Evolutionary conservation across 2,888 invertebrate genomes (phyloP).

Genomic region (Dicyrtomina minuta): DNA sequence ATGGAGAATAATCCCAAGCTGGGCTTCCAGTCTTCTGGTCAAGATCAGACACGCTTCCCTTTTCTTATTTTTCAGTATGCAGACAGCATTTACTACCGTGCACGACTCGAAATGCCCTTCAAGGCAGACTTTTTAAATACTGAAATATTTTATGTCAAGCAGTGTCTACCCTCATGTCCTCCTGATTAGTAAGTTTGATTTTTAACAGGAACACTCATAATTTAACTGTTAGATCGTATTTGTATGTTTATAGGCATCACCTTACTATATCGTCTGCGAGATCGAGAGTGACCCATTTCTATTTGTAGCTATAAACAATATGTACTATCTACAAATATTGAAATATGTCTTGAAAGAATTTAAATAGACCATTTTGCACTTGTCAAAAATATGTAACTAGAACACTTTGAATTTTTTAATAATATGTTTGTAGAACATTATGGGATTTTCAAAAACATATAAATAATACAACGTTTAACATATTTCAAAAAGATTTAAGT

Average conservation of each 20-base stretch:
- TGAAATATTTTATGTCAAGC: constrained; percentile 30
- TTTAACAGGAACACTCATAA: neutral
- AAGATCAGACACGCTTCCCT: constrained; percentile 56
- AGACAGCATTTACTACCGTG: constrained; percentile 35
- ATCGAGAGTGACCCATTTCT: too few relatives aligned
- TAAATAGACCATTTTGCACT: too few relatives aligned
- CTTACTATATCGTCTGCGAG: too few relatives aligned
- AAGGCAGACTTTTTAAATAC: constrained; percentile 18
- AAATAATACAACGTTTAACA: too few relatives aligned
- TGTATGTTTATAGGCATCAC: neutral
- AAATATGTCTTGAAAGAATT: too few relatives aligned
- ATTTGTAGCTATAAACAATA: too few relatives aligned
- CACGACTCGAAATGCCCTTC: constrained; percentile 54
- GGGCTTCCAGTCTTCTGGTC: constrained; percentile 55
- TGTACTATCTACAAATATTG: too few relatives aligned
- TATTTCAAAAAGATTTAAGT: too few relatives aligned
- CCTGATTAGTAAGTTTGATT: constrained; percentile 40
- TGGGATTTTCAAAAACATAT: too few relatives aligned
- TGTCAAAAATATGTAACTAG: too few relatives aligned
- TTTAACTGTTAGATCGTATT: neutral
- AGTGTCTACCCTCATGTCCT: constrained; percentile 37
- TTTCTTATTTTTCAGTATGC: constrained; percentile 55
- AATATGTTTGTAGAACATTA: too few relatives aligned
- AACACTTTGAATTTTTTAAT: too few relatives aligned
- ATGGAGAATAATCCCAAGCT: constrained; percentile 56